A percentile compares a stretch with the other conserved stretches of the same genome.
Evolutionary conservation across 2,888 invertebrate species (phyloP).

Genomic region (Folsomia candida): DNA sequence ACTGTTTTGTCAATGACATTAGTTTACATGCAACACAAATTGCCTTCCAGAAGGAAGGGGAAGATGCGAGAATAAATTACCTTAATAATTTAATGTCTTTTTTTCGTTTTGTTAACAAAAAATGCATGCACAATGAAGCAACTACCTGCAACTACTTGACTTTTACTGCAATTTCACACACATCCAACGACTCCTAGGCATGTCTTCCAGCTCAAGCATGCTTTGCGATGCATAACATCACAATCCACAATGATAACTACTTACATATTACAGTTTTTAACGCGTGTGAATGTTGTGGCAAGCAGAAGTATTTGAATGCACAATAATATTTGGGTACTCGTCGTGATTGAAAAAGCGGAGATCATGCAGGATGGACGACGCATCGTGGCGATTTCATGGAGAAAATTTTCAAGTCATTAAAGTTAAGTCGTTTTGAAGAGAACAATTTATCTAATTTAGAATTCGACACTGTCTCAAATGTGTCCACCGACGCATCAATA

Average conservation of each 20-base stretch:
- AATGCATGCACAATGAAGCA: neutral
- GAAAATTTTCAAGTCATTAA: slow-evolving; percentile 19
- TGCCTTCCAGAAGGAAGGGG: neutral
- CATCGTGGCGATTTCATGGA: slow-evolving; percentile 15
- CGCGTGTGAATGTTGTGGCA: too few species aligned
- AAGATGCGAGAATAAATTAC: slow-evolving; percentile 3
- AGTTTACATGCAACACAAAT: neutral
- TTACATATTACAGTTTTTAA: too few species aligned
- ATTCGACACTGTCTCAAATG: slow-evolving; percentile 12
- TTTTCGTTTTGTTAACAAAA: neutral
- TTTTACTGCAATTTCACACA: slow-evolving; percentile 1
- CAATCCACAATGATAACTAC: too few species aligned
- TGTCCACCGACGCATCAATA: slow-evolving; percentile 18
- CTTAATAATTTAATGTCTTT: slow-evolving; percentile 8
- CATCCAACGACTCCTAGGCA: neutral
- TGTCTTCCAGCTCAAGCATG: neutral
- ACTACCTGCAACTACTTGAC: neutral
- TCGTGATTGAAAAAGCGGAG: neutral
- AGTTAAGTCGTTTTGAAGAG: slow-evolving; percentile 11
- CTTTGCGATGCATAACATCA: too few species aligned
- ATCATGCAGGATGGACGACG: slow-evolving; percentile 1
- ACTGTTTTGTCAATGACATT: neutral
- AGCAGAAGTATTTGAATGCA: neutral
- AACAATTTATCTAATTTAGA: slow-evolving; percentile 9
- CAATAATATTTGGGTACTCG: neutral